Evolutionary conservation across 2,888 invertebrate genomes (phyloP), one percentile per base, ranked within the genome.

Genomic region (Brachycybe producta): DNA sequence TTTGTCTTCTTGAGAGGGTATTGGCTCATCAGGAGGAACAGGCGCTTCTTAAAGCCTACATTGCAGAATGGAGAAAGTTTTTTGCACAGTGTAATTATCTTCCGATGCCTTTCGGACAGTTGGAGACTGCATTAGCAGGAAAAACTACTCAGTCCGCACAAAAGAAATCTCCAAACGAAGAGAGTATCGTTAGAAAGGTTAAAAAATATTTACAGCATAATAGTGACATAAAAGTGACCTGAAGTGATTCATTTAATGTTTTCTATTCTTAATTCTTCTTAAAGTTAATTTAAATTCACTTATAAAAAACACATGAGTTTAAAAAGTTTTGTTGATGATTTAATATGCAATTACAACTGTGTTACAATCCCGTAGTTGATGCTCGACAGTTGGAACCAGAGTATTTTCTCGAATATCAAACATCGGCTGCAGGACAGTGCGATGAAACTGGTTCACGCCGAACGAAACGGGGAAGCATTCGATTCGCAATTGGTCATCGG

Each of bases 351-450:
- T n/a, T n/a, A n/a, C n/a, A n/a, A n/a, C n/a, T n/a, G n/a, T n/a
- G n/a, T n/a, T n/a, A n/a, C n/a, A n/a, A n/a, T n/a, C n/a, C n/a
- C n/a, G n/a, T 57, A 95, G 77, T 70, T 95, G 54, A 98, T 98
- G 98, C 73, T 98, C 55, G 94, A 95, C 67, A 90, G 87, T 53
- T 98, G 98, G 98, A 95, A 97, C 71, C 83, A 85, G 65, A 87
- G 85, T 65, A 97, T 98, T 63, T 98, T 98, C 69, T 78, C 80
- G 66, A 86, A 90, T 66, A 94, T 98, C 57, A 94, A 94, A 67
- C 82, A 87, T 64, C 77, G 88, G 56, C 62, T 91, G 43, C 90
- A 92, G 68, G 84, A 85, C 65, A 92, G 94, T 59, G 97, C 97
- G 2, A 95, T 98, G 92, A 88, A 91, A 69, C 75, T 98, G 56